Evolutionary conservation across 2,797 vertebrate genomes (phyloP), one percentile per base, ranked within the genome.

Genomic region (Paramormyrops hopkinsi): DNA sequence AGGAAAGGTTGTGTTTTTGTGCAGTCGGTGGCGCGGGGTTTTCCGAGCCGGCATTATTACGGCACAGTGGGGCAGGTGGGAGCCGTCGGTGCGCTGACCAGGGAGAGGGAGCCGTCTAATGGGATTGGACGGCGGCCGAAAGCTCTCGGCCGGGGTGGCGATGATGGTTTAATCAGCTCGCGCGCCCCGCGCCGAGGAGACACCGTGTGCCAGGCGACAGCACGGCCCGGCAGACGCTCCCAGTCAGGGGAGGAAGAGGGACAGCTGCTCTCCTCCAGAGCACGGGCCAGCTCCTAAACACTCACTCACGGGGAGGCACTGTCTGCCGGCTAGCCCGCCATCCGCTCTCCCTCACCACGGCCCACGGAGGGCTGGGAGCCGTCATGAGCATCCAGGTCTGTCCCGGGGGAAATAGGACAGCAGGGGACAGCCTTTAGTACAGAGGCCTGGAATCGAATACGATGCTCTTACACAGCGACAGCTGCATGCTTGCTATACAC

Each of bases 131-230:
- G 89, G 73, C 90, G 86, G 92, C 91, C 87, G 88, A 91, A 91
- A 89, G 88, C 89, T 89, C 90, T 84, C 14, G 1, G 91, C 90
- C 59, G 19, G 82, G 85, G 73, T 90, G 86, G 89, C 91, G 90
- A 91, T 90, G 90, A 93, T 92, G 90, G 92, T 93, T 94, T 92
- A 93, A 93, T 94, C 90, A 93, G 90, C 90, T 90, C 90, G 84
- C 88, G 33, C 51, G 73, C 89, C 87, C 73, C n/a, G 76, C 53
- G 33, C 79, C n/a, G 88, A 89, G 89, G 84, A 37, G 87, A 73
- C 50, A 48, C 12, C 11, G n/a, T 12, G 65, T 90, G 88, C 85
- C 90, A 90, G 87, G 83, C 90, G 50, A 79, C 90, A 88, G 88
- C 73, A 85, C 8, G 22, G 85, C 88, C 41, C n/a, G 44, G 90